These are phyloP conservation scores for Xylota sylvarum DNA, from an alignment of 2,888 invertebrate species.

Conservation along the genomic window DNA sequence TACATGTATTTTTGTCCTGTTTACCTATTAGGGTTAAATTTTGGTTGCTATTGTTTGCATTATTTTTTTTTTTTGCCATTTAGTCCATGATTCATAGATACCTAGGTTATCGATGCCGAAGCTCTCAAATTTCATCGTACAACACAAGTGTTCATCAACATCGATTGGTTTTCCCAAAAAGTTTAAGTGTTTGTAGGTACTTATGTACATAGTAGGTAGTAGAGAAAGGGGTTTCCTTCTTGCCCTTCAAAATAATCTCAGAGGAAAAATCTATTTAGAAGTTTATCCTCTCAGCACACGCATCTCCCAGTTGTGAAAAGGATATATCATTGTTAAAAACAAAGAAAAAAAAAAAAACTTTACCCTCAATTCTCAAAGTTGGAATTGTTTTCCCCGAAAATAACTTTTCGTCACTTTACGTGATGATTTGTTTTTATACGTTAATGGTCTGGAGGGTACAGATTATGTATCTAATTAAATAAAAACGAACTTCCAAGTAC, in stretches of 20 bases:
- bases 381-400: slow-evolving; percentile 49
- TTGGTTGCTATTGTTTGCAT: background rate
- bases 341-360: background rate
- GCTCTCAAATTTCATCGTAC: no score
- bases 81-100: no score
- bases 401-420: slow-evolving; percentile 54
- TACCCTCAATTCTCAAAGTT: slow-evolving; percentile 18
- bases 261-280: slow-evolving; percentile 13
- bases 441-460: background rate
- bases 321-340: background rate
- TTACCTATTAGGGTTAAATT: background rate
- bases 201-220: no score
- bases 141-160: background rate
- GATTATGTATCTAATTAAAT: slow-evolving; percentile 42
- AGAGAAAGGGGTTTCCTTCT: background rate
- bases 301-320: background rate
- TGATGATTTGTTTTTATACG: slow-evolving; percentile 41
- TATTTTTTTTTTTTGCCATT: background rate
- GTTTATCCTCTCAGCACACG: background rate
- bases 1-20: background rate
- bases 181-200: background rate
- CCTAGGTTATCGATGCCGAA: no score
- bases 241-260: background rate
- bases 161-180: background rate
- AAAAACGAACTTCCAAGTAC: slow-evolving; percentile 21